Conservation (phyloP, 2,888 invertebrate species). For the Auanema sp. region DNA sequence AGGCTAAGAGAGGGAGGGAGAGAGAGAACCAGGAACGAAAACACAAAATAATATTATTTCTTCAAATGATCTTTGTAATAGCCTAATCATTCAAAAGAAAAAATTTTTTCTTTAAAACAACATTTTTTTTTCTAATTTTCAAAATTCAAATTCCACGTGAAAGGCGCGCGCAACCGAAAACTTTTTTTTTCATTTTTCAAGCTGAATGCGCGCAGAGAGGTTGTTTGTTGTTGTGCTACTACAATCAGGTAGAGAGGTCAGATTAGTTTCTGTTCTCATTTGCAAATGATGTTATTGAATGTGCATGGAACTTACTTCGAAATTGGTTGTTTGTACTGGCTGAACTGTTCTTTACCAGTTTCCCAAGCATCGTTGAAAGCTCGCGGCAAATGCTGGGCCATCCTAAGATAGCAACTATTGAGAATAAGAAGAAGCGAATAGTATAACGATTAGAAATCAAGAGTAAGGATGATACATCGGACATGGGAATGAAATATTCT, state of each 20-base stretch:
- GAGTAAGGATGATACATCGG: no score
- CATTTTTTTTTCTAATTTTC: neutral
- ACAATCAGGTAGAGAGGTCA: neutral
- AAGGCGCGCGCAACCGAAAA: no score
- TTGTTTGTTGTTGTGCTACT: no score
- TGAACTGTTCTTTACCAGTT: constrained; percentile 50
- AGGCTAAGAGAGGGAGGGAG: no score
- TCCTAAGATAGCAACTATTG: neutral
- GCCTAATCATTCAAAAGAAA: neutral
- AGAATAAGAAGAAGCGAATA: no score
- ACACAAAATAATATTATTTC: neutral
- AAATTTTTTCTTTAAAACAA: neutral
- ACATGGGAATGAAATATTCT: no score
- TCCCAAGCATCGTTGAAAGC: constrained; percentile 48
- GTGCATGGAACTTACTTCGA: constrained; percentile 38
- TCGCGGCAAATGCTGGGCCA: constrained; percentile 25
- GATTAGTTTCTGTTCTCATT: neutral
- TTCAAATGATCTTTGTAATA: neutral
- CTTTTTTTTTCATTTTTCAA: no score
- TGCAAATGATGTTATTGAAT: neutral
- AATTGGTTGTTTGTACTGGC: constrained; percentile 46
- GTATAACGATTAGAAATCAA: no score
- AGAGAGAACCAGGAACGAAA: no score
- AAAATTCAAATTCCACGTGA: no score
- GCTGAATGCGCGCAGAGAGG: no score